Evolutionary conservation across 1,140 invertebrate species (phyloP), one percentile per base, ranked within the genome.

Genomic region (Theocolax elegans): DNA sequence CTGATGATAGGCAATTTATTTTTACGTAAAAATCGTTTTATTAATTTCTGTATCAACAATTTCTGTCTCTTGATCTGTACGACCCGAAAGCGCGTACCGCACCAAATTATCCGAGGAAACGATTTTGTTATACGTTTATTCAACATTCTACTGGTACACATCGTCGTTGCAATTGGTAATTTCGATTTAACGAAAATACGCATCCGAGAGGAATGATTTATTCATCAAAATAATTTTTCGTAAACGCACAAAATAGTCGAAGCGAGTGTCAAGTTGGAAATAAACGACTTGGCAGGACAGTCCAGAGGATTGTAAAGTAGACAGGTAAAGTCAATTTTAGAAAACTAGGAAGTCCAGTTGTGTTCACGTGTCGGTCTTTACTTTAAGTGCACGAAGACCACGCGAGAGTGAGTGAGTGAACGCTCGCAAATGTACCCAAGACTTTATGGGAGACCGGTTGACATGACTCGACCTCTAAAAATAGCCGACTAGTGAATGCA

Each of bases 381-480:
- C 63, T 23, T 40, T 51, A 40, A 60, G 56, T 66, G 40, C 64
- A 54, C 54, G 25, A 60, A 35, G 17, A 40, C n/a, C 9, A n/a
- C 6, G 17, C 12, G 31, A 31, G 44, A 27, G n/a, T 6, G 9
- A n/a, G 27, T 25, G 23, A 19, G 42, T 40, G 72, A 21, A 44
- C 17, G 63, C 25, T 49, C 69, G 56, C 59, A 53, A 69, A 74
- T 72, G 72, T 75, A 72, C 58, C 70, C 72, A 74, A 77, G 74
- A 74, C 71, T 78, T 79, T 76, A 77, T 73, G 75, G 72, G 72
- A 77, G 76, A 80, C 79, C 75, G 76, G 79, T 81, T 78, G 76
- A 78, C 76, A 77, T 83, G 79, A 83, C 74, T 80, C 76, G 80
- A 75, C 59, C 81, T 83, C 83, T 84, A 83, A 82, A 84, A 84